Conservation (phyloP, 2,113 vertebrate species). For the Odocoileus virginianus region DNA sequence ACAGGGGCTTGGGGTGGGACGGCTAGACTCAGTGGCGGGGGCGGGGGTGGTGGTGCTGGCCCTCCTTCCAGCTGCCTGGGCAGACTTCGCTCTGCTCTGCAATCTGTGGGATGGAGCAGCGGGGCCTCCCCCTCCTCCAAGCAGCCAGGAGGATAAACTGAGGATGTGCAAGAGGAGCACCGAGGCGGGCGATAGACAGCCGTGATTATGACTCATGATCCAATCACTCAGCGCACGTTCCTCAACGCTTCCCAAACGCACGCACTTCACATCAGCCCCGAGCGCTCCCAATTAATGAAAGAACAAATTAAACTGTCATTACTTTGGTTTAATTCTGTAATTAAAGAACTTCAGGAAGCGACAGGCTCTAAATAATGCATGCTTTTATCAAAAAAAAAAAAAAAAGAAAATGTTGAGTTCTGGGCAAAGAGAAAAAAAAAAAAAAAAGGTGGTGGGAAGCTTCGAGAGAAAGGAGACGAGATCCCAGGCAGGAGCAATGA, state of each 20-base stretch:
- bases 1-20: not conserved
- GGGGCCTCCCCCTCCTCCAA: rapidly evolving
- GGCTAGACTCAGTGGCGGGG: not conserved
- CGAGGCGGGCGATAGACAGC: rapidly evolving
- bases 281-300: slow-evolving; percentile 69
- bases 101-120: rapidly evolving
- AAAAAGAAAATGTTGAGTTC: not conserved
- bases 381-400: slow-evolving; percentile 42
- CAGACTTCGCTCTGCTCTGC: rapidly evolving
- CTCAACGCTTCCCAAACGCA: not conserved
- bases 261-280: slow-evolving; percentile 12
- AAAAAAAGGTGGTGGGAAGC: not conserved
- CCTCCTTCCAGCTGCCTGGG: not conserved
- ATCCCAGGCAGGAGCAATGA: not conserved
- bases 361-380: slow-evolving; percentile 73
- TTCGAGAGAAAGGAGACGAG: not conserved
- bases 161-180: rapidly evolving
- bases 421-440: not conserved
- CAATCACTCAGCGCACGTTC: not conserved
- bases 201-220: not conserved
- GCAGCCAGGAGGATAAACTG: rapidly evolving
- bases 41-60: not conserved
- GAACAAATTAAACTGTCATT: slow-evolving; percentile 75
- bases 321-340: slow-evolving; percentile 72
- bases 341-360: slow-evolving; percentile 70